These are phyloP conservation scores for Clarias platycephalus DNA, from an alignment of 2,797 vertebrate species.

Conservation along the genomic window DNA sequence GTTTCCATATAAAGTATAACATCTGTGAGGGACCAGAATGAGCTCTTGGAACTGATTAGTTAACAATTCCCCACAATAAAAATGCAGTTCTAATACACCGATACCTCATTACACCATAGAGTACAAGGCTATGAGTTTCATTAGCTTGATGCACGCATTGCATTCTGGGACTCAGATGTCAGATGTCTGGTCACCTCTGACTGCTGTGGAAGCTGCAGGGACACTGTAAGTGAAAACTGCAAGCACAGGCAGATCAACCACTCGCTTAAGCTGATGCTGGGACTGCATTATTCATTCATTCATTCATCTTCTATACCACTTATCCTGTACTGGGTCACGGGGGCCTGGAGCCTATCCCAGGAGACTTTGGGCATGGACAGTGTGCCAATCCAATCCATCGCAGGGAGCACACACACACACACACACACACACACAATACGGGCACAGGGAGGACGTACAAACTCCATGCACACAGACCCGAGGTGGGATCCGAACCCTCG, in stretches of 20 bases:
- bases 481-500: too few species aligned
- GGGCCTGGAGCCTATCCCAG: too few species aligned
- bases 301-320: too few species aligned
- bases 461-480: too few species aligned
- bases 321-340: too few species aligned
- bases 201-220: conserved; percentile 11
- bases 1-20: conserved; percentile 1
- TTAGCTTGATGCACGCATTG: background rate
- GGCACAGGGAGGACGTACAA: too few species aligned
- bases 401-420: too few species aligned
- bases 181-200: conserved; percentile 17
- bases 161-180: conserved; percentile 24
- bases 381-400: too few species aligned
- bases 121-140: background rate
- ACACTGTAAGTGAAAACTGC: conserved; percentile 42
- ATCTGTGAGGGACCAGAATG: background rate
- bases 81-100: background rate
- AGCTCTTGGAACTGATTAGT: background rate
- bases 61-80: background rate
- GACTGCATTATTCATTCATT: background rate
- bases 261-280: conserved; percentile 1
- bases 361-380: too few species aligned
- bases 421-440: too few species aligned
- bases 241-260: conserved; percentile 33
- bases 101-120: background rate